Evolutionary conservation across 2,113 vertebrate species (phyloP).

Genomic region (Atractosteus spatula): DNA sequence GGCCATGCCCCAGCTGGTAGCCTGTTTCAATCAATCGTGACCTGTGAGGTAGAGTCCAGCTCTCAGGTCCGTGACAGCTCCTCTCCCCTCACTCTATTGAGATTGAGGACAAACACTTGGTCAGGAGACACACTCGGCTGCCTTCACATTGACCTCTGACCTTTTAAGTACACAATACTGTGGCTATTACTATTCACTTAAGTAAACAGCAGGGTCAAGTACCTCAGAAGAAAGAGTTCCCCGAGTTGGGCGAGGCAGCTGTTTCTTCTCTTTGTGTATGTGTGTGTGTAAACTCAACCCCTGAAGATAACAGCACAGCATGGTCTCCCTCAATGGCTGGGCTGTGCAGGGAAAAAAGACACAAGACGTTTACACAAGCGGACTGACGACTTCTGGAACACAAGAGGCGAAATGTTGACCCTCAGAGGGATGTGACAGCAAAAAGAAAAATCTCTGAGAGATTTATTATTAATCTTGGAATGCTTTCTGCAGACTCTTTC

Average conservation of each 20-base stretch:
- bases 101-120: conserved; percentile 19
- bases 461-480: not conserved
- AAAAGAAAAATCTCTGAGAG: not conserved
- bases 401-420: not conserved
- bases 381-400: not conserved
- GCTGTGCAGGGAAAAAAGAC: not conserved
- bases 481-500: not conserved
- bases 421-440: not conserved
- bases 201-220: conserved; percentile 53
- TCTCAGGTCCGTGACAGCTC: not conserved
- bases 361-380: not conserved
- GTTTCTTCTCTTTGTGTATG: conserved; percentile 14
- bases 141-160: conserved; percentile 53
- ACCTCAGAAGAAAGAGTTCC: conserved; percentile 23
- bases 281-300: conserved; percentile 1
- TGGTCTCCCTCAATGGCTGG: not conserved
- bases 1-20: not conserved
- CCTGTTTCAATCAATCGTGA: not conserved
- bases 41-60: not conserved
- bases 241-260: conserved; percentile 4
- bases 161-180: conserved; percentile 64
- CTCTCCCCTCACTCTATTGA: conserved; percentile 45
- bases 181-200: conserved; percentile 51
- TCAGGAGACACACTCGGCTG: conserved; percentile 9
- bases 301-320: not conserved